Conservation (phyloP, 2,797 vertebrate species). For the Hirundo rustica region DNA sequence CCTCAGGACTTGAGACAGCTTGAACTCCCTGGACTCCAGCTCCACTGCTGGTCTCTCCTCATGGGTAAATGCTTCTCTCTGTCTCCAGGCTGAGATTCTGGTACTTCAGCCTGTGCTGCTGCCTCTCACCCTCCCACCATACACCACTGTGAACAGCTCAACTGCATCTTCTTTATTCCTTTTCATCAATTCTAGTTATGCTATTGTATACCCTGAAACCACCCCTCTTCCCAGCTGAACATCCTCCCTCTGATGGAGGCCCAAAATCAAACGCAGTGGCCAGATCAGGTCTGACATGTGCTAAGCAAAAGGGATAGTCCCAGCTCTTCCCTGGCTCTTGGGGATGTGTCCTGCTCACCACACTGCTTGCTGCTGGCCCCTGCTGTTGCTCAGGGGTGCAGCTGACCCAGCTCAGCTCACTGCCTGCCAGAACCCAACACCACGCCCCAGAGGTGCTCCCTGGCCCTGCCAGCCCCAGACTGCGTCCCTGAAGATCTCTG, state of each 20-base stretch:
- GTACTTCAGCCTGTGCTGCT: not conserved
- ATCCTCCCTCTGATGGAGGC: not conserved
- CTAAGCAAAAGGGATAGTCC: not conserved
- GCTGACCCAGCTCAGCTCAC: not conserved
- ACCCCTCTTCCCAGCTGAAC: not conserved
- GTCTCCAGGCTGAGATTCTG: not conserved
- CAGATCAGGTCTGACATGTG: not conserved
- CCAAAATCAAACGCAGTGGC: not conserved
- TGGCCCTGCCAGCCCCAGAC: not conserved
- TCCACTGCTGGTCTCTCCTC: not conserved
- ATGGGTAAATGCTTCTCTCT: not conserved
- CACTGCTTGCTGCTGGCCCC: not conserved
- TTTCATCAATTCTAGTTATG: not conserved
- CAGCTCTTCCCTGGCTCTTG: not conserved
- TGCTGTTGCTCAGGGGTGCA: rapidly evolving
- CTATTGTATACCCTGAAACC: not conserved
- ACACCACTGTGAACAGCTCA: not conserved
- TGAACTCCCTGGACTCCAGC: rapidly evolving
- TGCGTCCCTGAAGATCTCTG: not conserved
- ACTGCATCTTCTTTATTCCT: not conserved
- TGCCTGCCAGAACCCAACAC: not conserved
- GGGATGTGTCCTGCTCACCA: rapidly evolving
- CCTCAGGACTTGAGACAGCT: not conserved
- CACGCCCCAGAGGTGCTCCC: not conserved
- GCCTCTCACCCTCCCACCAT: not conserved